A percentile compares a stretch with the other conserved stretches of the same genome.
These are phyloP conservation scores for Cataglyphis rosenhaueri DNA, from an alignment of 2,888 invertebrate genomes.

Conservation along the genomic window DNA sequence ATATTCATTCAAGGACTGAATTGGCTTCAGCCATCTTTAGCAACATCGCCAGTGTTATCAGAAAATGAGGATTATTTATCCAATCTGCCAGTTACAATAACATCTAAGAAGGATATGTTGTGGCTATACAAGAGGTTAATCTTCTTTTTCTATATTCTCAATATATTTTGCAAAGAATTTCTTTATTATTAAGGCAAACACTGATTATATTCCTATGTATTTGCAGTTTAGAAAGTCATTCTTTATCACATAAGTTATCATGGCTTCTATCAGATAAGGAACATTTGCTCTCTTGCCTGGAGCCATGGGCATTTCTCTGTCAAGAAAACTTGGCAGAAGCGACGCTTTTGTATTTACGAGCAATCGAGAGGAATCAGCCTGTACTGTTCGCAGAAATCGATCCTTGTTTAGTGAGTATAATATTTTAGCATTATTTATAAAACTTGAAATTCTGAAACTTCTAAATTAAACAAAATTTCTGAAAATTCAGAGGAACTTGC, in stretches of 20 bases:
- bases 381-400: conserved; percentile 89
- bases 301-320: conserved; percentile 87
- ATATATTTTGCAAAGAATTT: neutral
- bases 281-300: conserved; percentile 88
- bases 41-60: conserved; percentile 85
- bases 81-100: conserved; percentile 85
- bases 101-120: conserved; percentile 86
- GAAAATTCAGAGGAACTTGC: neutral
- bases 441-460: neutral
- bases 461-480: neutral
- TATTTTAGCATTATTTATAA: neutral
- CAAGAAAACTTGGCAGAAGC: conserved; percentile 88
- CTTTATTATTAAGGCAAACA: neutral
- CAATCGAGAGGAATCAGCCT: conserved; percentile 89
- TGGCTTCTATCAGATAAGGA: conserved; percentile 88
- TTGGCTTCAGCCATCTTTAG: conserved; percentile 88
- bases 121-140: conserved; percentile 86
- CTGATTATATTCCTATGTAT: conserved; percentile 11
- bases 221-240: conserved; percentile 87
- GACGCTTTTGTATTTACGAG: conserved; percentile 88
- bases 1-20: conserved; percentile 88
- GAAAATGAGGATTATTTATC: conserved; percentile 83
- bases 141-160: neutral
- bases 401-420: conserved; percentile 86
- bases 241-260: conserved; percentile 87